Percentiles rank a stretch among this genome's conserved stretches.
These are phyloP conservation scores for Polyploca ridens DNA, from an alignment of 2,888 invertebrate species.

Conservation along the genomic window DNA sequence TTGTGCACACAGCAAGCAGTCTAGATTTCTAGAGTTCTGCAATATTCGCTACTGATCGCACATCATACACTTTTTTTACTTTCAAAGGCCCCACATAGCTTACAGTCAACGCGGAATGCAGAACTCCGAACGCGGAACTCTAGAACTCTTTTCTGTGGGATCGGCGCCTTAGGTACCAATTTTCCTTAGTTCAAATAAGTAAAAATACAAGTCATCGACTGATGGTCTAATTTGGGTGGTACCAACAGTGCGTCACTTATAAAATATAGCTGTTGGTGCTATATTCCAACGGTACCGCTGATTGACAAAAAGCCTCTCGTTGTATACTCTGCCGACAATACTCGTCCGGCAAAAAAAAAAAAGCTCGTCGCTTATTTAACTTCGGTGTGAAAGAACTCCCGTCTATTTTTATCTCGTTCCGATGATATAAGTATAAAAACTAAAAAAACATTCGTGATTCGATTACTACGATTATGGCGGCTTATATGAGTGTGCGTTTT, in stretches of 20 bases:
- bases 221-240: not conserved
- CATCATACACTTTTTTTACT: too few relatives aligned
- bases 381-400: conserved; percentile 58
- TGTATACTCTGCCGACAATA: conserved; percentile 23
- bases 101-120: too few relatives aligned
- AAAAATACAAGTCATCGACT: not conserved
- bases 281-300: conserved; percentile 37
- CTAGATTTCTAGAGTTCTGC: too few relatives aligned
- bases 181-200: not conserved
- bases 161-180: too few relatives aligned
- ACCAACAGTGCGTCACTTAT: not conserved
- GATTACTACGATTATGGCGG: conserved; percentile 60
- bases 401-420: conserved; percentile 54
- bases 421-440: conserved; percentile 30
- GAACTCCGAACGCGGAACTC: too few relatives aligned
- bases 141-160: too few relatives aligned
- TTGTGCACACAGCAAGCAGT: too few relatives aligned
- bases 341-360: conserved; percentile 36
- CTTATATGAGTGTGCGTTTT: conserved; percentile 43
- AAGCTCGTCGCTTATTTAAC: conserved; percentile 47
- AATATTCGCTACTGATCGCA: too few relatives aligned
- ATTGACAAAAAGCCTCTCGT: conserved; percentile 46
- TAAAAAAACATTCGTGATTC: conserved; percentile 59
- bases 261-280: conserved; percentile 14
- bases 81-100: too few relatives aligned